These are phyloP conservation scores for Bombus picipes DNA, from an alignment of 1,140 invertebrate species.

Conservation along the genomic window DNA sequence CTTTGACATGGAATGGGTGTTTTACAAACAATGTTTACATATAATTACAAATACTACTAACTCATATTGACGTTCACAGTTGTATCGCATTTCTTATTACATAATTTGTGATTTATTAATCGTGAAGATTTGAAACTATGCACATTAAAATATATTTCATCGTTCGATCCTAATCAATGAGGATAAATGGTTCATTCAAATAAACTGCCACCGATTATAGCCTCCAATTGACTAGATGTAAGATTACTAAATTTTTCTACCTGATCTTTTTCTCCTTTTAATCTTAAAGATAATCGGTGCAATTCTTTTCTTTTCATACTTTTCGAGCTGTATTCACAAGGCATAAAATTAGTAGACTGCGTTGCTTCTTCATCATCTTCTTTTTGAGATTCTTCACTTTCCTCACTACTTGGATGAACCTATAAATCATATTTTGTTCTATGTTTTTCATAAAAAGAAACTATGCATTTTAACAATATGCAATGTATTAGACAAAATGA, in stretches of 20 bases:
- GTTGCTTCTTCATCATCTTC: conserved; percentile 66
- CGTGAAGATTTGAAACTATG: conserved; percentile 1
- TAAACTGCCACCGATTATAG: conserved; percentile 69
- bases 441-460: conserved; percentile 6
- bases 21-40: neutral
- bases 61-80: neutral
- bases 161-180: conserved; percentile 4
- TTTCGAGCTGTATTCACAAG: conserved; percentile 46
- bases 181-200: conserved; percentile 34
- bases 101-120: conserved; percentile 13
- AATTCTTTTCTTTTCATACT: conserved; percentile 45
- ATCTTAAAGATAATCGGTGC: conserved; percentile 46
- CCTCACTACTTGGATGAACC: conserved; percentile 75
- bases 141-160: conserved; percentile 6
- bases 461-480: neutral
- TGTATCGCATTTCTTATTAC: neutral
- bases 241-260: conserved; percentile 61
- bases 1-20: conserved; percentile 30
- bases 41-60: conserved; percentile 26
- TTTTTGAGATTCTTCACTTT: conserved; percentile 70
- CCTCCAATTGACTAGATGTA: conserved; percentile 72
- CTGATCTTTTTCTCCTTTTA: conserved; percentile 35
- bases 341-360: conserved; percentile 26
- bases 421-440: conserved; percentile 57
- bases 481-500: neutral